Evolutionary conservation across 1,140 invertebrate genomes (phyloP), one percentile per base, ranked within the genome.

Genomic region (Myzus persicae): DNA sequence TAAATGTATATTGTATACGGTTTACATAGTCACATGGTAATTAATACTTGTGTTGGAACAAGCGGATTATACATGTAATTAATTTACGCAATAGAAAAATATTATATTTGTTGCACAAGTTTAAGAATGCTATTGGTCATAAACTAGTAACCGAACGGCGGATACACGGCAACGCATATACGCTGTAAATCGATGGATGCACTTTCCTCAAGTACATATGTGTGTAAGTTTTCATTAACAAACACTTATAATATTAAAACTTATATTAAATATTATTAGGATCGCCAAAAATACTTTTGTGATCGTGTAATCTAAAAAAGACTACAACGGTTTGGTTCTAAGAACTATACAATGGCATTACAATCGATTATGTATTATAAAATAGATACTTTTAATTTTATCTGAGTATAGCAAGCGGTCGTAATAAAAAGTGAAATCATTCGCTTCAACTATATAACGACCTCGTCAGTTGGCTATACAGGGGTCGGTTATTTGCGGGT

Each of bases 391-490:
- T 76, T 76, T 76, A 76, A n/a, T 76, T 76, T 76, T 76, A 18
- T 7, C 59, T 5, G 59, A 67, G 8, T 59, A 44, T 44, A 4
- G 54, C 54, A 31, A 82, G 81, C 36, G 82, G 22, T 84, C 11
- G 82, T 14, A 84, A 84, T 84, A 40, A 84, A 84, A 84, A 84
- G 82, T 84, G 82, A 84, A 84, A 40, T 84, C 31, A 38, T 87
- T 44, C 84, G 31, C 14, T 5, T 76, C 11, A 76, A 7, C 4
- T 76, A 18, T 76, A 18, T 76, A 76, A n/a, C 31, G 31, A 76
- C 31, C 31, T 76, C 59, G 59, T n/a, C 59, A 76, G 59, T n/a
- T 5, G 1, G n/a, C 31, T 76, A 5, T 5, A 82, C 22, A 82
- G 36, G 81, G 81, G 81, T 82, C 59, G 59, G 31, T 76, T 18